Conservation (phyloP, 2,797 vertebrate species). For the Neopelma chrysocephalum region DNA sequence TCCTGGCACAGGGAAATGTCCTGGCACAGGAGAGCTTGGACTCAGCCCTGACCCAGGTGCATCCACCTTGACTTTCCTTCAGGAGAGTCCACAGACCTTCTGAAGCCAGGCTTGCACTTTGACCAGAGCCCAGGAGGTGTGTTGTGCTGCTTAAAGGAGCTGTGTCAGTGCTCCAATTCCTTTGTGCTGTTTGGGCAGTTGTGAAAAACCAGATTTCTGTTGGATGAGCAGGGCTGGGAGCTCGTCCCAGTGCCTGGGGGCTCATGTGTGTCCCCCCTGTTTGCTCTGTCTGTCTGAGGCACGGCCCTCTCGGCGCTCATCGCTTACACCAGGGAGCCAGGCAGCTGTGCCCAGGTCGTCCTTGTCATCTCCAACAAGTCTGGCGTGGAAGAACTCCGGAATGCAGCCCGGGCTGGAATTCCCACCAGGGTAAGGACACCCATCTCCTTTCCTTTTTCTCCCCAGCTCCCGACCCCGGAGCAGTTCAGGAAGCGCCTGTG, state of each 20-base stretch:
- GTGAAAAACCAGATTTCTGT: neutral
- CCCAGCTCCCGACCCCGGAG: neutral
- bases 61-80: neutral
- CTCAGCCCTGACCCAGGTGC: neutral
- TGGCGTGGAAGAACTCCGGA: slow-evolving; percentile 84
- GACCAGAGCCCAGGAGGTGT: neutral
- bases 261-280: neutral
- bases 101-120: neutral
- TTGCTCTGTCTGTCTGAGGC: slow-evolving; percentile 70
- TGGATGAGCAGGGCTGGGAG: neutral
- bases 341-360: slow-evolving; percentile 82
- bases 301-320: slow-evolving; percentile 87
- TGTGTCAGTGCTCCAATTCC: neutral
- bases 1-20: neutral
- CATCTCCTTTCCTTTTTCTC: neutral
- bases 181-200: neutral
- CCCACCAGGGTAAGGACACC: slow-evolving; percentile 80
- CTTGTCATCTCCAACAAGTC: slow-evolving; percentile 87
- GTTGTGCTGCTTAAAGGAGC: neutral
- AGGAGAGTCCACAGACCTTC: neutral
- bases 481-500: neutral
- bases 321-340: slow-evolving; percentile 75
- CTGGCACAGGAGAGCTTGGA: neutral
- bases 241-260: neutral
- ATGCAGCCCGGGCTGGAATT: slow-evolving; percentile 84